Evolutionary conservation across 2,797 vertebrate species (phyloP).

Genomic region (Lagocephalus sceleratus): DNA sequence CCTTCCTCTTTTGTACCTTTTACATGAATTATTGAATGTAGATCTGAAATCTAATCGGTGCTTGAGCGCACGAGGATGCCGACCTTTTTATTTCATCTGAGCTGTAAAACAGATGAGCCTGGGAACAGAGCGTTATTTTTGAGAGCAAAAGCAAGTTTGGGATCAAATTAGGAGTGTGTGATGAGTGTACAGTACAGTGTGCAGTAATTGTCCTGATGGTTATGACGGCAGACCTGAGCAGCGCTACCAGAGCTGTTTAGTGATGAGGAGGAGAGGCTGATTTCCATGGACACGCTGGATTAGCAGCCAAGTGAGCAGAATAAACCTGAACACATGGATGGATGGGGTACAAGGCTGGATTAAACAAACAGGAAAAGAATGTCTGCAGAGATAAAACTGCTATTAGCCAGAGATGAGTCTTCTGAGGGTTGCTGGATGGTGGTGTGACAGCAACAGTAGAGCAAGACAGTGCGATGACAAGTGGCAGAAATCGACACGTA

Average conservation of each 20-base stretch:
- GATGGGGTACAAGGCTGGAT: background rate
- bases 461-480: too few species aligned
- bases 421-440: too few species aligned
- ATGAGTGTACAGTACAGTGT: too few species aligned
- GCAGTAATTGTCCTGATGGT: background rate
- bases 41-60: background rate
- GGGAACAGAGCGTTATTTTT: too few species aligned
- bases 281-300: background rate
- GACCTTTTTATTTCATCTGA: too few species aligned
- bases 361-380: background rate
- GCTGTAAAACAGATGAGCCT: too few species aligned
- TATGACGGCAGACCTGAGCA: background rate
- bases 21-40: conserved; percentile 18
- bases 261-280: background rate
- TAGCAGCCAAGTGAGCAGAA: background rate
- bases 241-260: background rate
- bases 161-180: too few species aligned
- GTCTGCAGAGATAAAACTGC: too few species aligned
- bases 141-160: too few species aligned
- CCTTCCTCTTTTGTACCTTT: background rate
- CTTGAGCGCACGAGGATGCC: background rate
- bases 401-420: too few species aligned
- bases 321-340: background rate
- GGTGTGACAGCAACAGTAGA: too few species aligned
- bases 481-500: conserved; percentile 25